Conservation (phyloP, 1,140 invertebrate genomes). For the Drosophila lini region DNA sequence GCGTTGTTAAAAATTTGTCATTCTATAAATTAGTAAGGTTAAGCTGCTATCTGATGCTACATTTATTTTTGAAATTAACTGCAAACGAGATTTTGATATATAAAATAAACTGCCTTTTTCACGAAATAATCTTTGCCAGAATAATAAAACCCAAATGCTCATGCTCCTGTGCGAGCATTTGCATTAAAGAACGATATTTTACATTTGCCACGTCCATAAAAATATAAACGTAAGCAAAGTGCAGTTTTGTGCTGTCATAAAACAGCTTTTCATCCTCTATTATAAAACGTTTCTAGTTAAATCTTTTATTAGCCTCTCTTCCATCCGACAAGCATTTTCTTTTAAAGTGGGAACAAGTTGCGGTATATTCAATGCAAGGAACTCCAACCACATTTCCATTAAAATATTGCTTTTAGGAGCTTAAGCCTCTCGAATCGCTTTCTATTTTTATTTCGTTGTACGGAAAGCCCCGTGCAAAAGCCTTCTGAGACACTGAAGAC, state of each 20-base stretch:
- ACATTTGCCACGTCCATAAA: not conserved
- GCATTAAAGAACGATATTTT: conserved; percentile 10
- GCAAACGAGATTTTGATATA: not conserved
- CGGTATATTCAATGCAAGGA: conserved; percentile 12
- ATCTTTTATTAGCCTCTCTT: conserved; percentile 17
- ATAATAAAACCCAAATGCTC: conserved; percentile 8
- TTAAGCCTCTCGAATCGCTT: not conserved
- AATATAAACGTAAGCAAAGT: conserved; percentile 13
- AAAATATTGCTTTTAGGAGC: conserved; percentile 1
- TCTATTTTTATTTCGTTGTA: conserved; percentile 7
- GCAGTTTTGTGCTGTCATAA: conserved; percentile 4
- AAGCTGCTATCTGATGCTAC: not conserved
- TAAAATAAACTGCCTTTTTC: not conserved
- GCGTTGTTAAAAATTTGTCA: not conserved
- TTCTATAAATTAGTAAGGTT: not conserved
- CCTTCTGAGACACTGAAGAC: conserved; percentile 12
- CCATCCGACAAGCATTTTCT: not conserved
- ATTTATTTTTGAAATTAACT: conserved; percentile 1
- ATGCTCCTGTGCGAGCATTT: conserved; percentile 1
- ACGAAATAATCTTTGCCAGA: not conserved
- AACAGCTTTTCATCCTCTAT: conserved; percentile 15
- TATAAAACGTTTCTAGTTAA: conserved; percentile 17
- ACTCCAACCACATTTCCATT: conserved; percentile 25
- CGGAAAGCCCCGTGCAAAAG: conserved; percentile 10
- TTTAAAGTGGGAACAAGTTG: conserved; percentile 1